Base-by-base conservation (phyloP, 2,888 invertebrate genomes). In the Epistrophe grossulariae region DNA sequence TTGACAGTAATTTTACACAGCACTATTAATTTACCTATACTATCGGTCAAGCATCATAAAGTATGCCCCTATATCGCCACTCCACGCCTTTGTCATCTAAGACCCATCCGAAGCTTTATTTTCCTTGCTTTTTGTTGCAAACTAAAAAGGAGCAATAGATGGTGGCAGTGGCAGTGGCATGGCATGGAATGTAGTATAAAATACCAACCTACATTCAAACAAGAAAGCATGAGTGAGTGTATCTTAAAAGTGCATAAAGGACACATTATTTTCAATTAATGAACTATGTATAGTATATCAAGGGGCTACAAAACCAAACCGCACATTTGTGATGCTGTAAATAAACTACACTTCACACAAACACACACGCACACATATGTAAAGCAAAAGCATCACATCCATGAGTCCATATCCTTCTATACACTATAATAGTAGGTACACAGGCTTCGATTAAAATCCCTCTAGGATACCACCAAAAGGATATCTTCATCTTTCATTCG, bases 261-360 rank as follows among this genome's bases (percentile, higher is more conserved):
- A 68, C 60, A 72, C 72, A 78, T 79, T 45, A 74, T 79, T 73
- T 82, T 74, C 82, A 87, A 76, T 79, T 72, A 76, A 64, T 76
- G 68, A 73, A 78, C 66, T 45, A 28, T 15, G n/a, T n/a, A 35
- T 24, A 79, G 52, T n/a, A n/a, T n/a, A n/a, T 62, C 66, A 55
- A 73, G 60, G 60, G 52, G 15, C 19, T 60, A 73, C 50, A 71
- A 62, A 62, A 35, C 59, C 48, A 64, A 76, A 81, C 78, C 78
- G 55, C 79, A 76, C 48, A 72, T 62, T 78, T 70, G 13, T 52
- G 60, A 80, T 80, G 68, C 55, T 68, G 72, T 73, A 68, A 80
- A 35, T 50, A 72, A 43, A 71, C 50, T 68, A 48, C 4, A n/a
- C n/a, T n/a, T n/a, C n/a, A n/a, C n/a, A n/a, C n/a, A n/a, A n/a